Evolutionary conservation across 2,888 invertebrate genomes (phyloP).

Genomic region (Lithophane socia): DNA sequence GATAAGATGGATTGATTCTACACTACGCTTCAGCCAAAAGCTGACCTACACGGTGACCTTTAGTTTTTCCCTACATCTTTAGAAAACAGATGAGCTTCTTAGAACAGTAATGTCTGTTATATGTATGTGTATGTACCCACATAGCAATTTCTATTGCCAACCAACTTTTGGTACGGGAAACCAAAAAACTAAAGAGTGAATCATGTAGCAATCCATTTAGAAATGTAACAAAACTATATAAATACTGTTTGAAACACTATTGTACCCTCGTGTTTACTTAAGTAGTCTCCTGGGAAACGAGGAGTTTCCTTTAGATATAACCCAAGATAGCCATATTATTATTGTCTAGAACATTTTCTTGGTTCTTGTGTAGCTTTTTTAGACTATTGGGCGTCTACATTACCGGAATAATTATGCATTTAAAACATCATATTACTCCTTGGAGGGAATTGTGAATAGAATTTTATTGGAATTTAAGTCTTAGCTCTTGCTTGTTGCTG

Average conservation of each 20-base stretch:
- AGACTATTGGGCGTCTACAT: neutral
- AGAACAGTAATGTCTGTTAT: neutral
- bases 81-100: neutral
- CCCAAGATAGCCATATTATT: constrained; percentile 23
- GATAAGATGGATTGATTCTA: neutral
- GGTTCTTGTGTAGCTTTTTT: neutral
- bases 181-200: neutral
- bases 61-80: neutral
- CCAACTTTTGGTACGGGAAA: neutral
- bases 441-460: neutral
- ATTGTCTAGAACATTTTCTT: constrained; percentile 29
- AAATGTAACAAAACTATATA: constrained; percentile 21
- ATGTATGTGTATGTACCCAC: too few species aligned
- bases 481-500: neutral
- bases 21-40: neutral
- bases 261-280: constrained; percentile 2
- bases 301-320: constrained; percentile 22
- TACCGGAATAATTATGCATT: constrained; percentile 6
- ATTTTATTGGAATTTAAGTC: neutral
- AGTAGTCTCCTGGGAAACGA: constrained; percentile 25
- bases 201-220: neutral
- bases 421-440: constrained; percentile 10
- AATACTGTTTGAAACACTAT: neutral
- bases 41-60: neutral
- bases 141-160: neutral